phyloP scores from a whole-genome alignment of 1,140 invertebrate species.

The Polyergus mexicanus region DNA sequence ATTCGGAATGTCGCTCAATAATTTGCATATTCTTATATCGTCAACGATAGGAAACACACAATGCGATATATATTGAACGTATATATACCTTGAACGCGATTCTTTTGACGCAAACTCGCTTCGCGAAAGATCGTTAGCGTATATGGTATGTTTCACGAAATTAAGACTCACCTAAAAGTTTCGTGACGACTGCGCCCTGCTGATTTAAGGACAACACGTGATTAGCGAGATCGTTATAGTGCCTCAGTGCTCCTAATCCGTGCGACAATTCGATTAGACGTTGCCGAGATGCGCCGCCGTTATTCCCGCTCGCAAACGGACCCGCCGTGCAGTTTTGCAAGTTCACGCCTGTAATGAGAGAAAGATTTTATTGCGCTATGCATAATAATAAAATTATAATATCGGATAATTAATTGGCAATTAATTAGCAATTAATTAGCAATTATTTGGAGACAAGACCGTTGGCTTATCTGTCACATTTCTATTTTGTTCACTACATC shows the following conservation, averaged over 20 bases:
- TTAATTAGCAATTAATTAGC: too few relatives aligned
- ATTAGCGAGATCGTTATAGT: constrained; percentile 90
- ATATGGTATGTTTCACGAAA: neutral
- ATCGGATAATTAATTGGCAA: neutral
- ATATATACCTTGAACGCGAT: neutral
- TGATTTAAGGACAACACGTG: constrained; percentile 89
- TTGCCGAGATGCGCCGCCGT: constrained; percentile 82
- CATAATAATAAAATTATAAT: constrained; percentile 14
- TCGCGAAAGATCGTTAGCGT: neutral
- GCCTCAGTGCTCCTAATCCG: constrained; percentile 88
- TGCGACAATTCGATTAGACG: constrained; percentile 90
- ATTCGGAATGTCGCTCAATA: constrained; percentile 50
- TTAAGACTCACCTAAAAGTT: constrained; percentile 88
- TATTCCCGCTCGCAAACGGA: constrained; percentile 79
- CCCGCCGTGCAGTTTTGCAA: constrained; percentile 83
- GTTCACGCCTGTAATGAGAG: constrained; percentile 79
- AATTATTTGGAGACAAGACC: neutral
- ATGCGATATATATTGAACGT: constrained; percentile 17
- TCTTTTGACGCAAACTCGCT: neutral
- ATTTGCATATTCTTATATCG: constrained; percentile 60
- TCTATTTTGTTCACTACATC: neutral
- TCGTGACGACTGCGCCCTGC: constrained; percentile 90
- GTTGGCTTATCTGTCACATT: neutral
- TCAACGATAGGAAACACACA: constrained; percentile 38
- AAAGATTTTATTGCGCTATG: neutral